Evolutionary conservation across 1,140 invertebrate species (phyloP).

Genomic region (Tetranychus urticae): DNA sequence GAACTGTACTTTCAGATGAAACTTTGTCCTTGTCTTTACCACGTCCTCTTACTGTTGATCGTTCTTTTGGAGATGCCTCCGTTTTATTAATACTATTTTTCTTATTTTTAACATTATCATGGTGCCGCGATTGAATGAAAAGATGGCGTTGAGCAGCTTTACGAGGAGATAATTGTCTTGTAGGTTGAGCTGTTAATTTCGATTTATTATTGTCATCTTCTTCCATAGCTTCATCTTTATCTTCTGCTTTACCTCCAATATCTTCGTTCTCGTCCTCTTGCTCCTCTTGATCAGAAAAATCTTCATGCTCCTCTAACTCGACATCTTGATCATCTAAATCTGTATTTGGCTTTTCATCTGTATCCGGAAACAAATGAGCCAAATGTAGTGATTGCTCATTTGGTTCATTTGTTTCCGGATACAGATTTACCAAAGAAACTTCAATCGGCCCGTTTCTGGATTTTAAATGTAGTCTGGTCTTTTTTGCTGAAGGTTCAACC

Average conservation of each 20-base stretch:
- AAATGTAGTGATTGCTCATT: background rate
- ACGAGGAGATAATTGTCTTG: slow-evolving; percentile 7
- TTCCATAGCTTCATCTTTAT: background rate
- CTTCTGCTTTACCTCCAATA: slow-evolving; percentile 5
- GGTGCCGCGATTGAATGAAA: background rate
- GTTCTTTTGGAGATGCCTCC: background rate
- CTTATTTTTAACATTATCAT: background rate
- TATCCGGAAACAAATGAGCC: too few relatives aligned
- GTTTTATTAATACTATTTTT: background rate
- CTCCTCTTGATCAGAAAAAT: background rate
- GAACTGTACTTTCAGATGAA: background rate
- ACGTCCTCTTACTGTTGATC: background rate
- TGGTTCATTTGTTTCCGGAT: slow-evolving; percentile 9
- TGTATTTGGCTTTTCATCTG: background rate
- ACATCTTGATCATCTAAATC: background rate
- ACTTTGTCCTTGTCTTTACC: background rate
- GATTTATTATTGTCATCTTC: background rate
- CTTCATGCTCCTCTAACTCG: background rate
- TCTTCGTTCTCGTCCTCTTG: background rate
- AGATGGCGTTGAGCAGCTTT: slow-evolving; percentile 10
- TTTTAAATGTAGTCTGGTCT: slow-evolving; percentile 31
- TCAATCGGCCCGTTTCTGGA: slow-evolving; percentile 29
- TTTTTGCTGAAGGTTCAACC: slow-evolving; percentile 4
- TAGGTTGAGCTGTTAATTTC: background rate
- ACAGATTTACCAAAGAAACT: slow-evolving; percentile 31